Evolutionary conservation across 2,888 invertebrate genomes (phyloP).

Genomic region (Cephus rjabovi): DNA sequence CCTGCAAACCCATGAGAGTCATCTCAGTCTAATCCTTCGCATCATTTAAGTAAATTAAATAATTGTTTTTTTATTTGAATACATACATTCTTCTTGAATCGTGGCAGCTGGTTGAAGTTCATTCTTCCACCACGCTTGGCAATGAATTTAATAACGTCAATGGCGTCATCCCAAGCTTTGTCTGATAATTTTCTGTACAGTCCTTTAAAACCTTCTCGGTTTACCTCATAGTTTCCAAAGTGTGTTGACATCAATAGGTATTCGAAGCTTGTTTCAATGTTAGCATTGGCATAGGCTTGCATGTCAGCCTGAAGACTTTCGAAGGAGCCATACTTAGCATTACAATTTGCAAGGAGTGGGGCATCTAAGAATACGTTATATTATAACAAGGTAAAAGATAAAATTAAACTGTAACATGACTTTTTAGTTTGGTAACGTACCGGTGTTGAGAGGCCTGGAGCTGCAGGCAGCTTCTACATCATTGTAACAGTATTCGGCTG

Average conservation of each 20-base stretch:
- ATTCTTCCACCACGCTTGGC: slow-evolving; percentile 77
- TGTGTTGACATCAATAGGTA: slow-evolving; percentile 80
- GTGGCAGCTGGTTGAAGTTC: slow-evolving; percentile 68
- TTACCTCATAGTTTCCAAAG: slow-evolving; percentile 81
- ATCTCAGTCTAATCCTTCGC: background rate
- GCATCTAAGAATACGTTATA: slow-evolving; percentile 36
- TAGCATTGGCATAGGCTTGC: slow-evolving; percentile 72
- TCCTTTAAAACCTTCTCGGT: slow-evolving; percentile 81
- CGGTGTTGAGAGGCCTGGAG: slow-evolving; percentile 66
- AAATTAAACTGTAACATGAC: background rate
- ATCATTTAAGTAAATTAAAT: background rate
- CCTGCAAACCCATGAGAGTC: background rate
- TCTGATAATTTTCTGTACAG: slow-evolving; percentile 81
- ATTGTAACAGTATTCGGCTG: slow-evolving; percentile 74
- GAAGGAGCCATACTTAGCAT: slow-evolving; percentile 75
- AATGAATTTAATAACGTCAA: slow-evolving; percentile 82
- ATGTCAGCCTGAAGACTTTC: slow-evolving; percentile 68
- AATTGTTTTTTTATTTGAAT: background rate
- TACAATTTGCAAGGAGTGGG: slow-evolving; percentile 68
- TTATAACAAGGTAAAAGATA: background rate
- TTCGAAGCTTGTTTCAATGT: slow-evolving; percentile 80
- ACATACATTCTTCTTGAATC: slow-evolving; percentile 48
- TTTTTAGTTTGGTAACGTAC: slow-evolving; percentile 45
- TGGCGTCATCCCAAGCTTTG: slow-evolving; percentile 78
- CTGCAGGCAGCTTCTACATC: slow-evolving; percentile 72